A percentile compares a stretch with the other conserved stretches of the same genome.
Evolutionary conservation across 2,113 vertebrate species (phyloP).

Genomic region (Percina caprodes): DNA sequence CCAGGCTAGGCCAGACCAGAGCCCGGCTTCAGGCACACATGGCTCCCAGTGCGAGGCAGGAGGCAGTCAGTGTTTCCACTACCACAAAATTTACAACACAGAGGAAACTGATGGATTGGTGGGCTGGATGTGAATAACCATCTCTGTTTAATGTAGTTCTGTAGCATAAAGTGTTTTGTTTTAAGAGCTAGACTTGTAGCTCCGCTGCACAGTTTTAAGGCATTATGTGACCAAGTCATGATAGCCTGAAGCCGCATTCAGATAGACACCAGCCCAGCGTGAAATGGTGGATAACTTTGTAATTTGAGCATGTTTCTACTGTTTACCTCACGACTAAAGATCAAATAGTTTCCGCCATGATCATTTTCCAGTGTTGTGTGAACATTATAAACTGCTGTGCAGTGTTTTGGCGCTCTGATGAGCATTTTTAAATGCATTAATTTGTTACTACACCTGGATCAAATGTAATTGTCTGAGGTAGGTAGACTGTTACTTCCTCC

Average conservation of each 20-base stretch:
- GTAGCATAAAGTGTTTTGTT: constrained; percentile 14
- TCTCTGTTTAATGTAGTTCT: constrained; percentile 43
- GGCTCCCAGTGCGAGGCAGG: constrained; percentile 34
- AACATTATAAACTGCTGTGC: not conserved
- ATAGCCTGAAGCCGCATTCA: not conserved
- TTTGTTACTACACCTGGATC: constrained; percentile 3
- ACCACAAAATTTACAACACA: constrained; percentile 42
- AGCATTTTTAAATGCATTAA: not conserved
- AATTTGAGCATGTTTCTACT: not conserved
- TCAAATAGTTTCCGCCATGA: not conserved
- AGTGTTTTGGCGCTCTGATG: constrained; percentile 2
- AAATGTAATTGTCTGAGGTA: not conserved
- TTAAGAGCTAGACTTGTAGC: constrained; percentile 25
- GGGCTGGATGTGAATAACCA: constrained; percentile 51
- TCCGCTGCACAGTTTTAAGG: not conserved
- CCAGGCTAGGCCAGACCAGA: constrained; percentile 32
- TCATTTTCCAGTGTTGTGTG: not conserved
- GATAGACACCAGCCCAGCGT: not conserved
- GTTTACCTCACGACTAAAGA: not conserved
- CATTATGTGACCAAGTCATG: not conserved
- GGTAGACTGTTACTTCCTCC: not conserved
- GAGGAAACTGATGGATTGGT: constrained; percentile 57
- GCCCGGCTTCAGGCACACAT: constrained; percentile 30
- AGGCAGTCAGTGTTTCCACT: constrained; percentile 68
- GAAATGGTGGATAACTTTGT: not conserved